A percentile compares a stretch with the other conserved stretches of the same genome.
These are phyloP conservation scores for Erythrolamprus reginae DNA, from an alignment of 2,113 vertebrate genomes.

Conservation along the genomic window DNA sequence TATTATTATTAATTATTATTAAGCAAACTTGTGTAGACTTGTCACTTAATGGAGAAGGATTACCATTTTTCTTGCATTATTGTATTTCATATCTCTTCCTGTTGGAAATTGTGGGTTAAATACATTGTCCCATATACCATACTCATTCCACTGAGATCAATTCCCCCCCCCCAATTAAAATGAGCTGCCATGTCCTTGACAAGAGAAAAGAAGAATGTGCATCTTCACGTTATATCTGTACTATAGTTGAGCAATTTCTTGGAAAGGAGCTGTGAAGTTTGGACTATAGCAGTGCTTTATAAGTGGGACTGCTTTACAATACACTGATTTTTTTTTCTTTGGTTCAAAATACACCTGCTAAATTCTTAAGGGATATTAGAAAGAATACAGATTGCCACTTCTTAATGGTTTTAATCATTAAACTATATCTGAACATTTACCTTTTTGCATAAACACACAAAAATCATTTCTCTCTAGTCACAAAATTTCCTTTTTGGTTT, in stretches of 20 bases:
- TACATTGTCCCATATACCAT: no score
- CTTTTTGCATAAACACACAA: not conserved
- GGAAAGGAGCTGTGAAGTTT: not conserved
- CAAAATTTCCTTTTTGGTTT: not conserved
- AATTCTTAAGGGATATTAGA: not conserved
- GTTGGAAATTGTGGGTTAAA: not conserved
- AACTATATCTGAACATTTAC: not conserved
- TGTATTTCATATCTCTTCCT: not conserved
- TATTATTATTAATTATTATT: no score
- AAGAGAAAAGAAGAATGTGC: not conserved
- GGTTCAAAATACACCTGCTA: not conserved
- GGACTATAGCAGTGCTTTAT: not conserved
- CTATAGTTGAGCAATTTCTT: not conserved
- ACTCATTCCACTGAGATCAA: not conserved
- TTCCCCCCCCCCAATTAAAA: no score
- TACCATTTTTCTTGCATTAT: not conserved
- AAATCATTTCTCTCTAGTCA: not conserved
- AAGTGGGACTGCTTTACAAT: not conserved
- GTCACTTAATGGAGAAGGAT: not conserved
- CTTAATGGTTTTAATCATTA: not conserved
- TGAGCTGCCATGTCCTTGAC: not conserved
- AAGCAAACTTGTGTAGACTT: not conserved
- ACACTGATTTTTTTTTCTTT: not conserved
- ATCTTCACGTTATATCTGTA: not conserved
- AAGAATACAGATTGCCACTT: not conserved